A percentile compares a stretch with the other conserved stretches of the same genome.
phyloP scores from a whole-genome alignment of 2,888 invertebrate species.

The Callimorpha dominula region DNA sequence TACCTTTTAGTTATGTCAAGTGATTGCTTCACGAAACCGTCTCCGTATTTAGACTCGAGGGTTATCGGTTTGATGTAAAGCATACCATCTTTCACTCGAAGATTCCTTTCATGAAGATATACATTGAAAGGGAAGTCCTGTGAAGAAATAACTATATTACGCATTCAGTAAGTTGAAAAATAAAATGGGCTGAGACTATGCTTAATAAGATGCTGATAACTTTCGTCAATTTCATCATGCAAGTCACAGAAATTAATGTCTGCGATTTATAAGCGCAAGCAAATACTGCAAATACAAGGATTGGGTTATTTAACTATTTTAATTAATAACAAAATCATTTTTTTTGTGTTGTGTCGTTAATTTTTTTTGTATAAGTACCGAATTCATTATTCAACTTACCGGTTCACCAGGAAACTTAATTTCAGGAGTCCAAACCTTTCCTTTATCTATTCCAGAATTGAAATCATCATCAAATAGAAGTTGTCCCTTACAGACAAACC shows the following conservation, averaged over 20 bases:
- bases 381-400: constrained; percentile 72
- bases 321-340: too few relatives aligned
- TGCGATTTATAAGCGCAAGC: too few relatives aligned
- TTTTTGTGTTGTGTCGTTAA: too few relatives aligned
- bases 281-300: too few relatives aligned
- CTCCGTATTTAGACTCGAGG: constrained; percentile 85
- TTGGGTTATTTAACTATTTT: too few relatives aligned
- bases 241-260: too few relatives aligned
- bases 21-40: constrained; percentile 76
- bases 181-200: too few relatives aligned
- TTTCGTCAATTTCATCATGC: too few relatives aligned
- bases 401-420: constrained; percentile 88
- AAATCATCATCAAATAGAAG: constrained; percentile 89
- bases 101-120: constrained; percentile 86
- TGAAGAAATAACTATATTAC: not conserved
- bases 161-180: too few relatives aligned
- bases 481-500: constrained; percentile 84
- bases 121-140: constrained; percentile 91
- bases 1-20: constrained; percentile 77
- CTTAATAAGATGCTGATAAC: too few relatives aligned
- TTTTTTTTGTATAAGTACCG: not conserved
- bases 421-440: constrained; percentile 86
- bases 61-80: constrained; percentile 88
- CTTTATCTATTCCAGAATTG: constrained; percentile 71
- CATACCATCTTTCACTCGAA: constrained; percentile 83